Evolutionary conservation across 2,888 invertebrate genomes (phyloP), one percentile per base, ranked within the genome.

Genomic region (Synanthedon vespiformis): DNA sequence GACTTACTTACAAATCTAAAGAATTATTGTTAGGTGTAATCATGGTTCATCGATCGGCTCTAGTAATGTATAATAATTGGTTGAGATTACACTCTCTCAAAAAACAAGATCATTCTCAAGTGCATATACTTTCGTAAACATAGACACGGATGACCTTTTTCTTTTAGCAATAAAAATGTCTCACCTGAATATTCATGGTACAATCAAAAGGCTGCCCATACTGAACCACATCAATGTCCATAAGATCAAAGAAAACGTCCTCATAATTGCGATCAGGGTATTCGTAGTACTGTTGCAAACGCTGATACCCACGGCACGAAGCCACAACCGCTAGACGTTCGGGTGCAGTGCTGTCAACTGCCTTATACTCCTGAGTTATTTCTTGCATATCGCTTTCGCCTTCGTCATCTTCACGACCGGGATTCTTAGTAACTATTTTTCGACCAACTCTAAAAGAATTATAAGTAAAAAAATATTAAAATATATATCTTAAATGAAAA

Each of bases 191-290:
- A 63, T 90, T 89, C 69, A 92, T 90, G 34, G 89, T 89, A 54
- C 92, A 90, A 62, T 89, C 89, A 66, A 92, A 92, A 40, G 89
- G 89, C 62, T 92, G 89, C 0, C 93, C 93, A 57, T 91, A 89
- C 10, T 89, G 89, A 34, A 92, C 88, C 22, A 88, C 76, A 55
- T 92, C 92, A 59, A 92, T 90, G 55, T 92, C 92, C 67, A 90
- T 88, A 52, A 92, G 80, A 61, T 91, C 91, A 62, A 92, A 92
- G 63, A 72, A 83, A 4, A 92, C 91, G 63, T 92, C 92, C 64
- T 91, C 90, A 54, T 77, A 80, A 55, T 86, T 89, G 62, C 89
- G 88, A 52, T 88, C 85, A 10, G 90, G 89, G 58, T 89, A 88
- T 60, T 90, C 89, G 64, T 92, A 90, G 61, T 89, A 89, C 62